Percentiles rank a stretch among this genome's conserved stretches.
phyloP scores from a whole-genome alignment of 2,888 invertebrate genomes.

The Lepidochrysops patricia region DNA sequence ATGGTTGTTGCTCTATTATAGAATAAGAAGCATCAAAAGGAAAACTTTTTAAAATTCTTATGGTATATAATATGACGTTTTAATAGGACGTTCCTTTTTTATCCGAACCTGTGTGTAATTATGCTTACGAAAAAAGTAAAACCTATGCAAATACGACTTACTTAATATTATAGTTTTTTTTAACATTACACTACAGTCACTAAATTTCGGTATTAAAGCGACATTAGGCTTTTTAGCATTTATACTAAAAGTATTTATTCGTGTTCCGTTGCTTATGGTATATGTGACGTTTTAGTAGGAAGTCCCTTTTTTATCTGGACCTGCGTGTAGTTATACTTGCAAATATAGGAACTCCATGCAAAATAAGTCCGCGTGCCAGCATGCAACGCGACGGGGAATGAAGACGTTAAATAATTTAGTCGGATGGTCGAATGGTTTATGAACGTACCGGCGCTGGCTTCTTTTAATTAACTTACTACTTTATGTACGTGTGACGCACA shows the following conservation, averaged over 20 bases:
- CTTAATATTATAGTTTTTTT: too few species aligned
- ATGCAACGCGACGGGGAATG: constrained; percentile 68
- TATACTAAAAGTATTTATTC: background rate
- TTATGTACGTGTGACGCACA: constrained; percentile 6
- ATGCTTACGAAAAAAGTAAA: too few species aligned
- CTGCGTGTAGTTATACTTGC: constrained; percentile 22
- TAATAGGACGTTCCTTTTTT: too few species aligned
- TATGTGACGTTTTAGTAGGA: background rate
- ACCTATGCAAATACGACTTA: too few species aligned
- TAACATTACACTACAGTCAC: too few species aligned
- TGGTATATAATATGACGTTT: too few species aligned
- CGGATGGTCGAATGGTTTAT: constrained; percentile 61
- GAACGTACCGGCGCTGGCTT: constrained; percentile 39
- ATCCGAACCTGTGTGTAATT: too few species aligned
- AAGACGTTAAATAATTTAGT: constrained; percentile 73
- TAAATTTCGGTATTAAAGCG: too few species aligned
- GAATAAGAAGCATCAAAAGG: background rate
- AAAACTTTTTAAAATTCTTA: background rate
- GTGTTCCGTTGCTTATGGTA: background rate
- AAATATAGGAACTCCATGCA: constrained; percentile 24
- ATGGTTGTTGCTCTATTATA: background rate
- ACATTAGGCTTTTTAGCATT: too few species aligned
- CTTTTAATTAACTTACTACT: constrained; percentile 30
- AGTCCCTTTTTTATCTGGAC: constrained; percentile 11
- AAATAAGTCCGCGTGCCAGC: constrained; percentile 54